Percentiles rank a stretch among this genome's conserved stretches.
Conservation (phyloP, 2,888 invertebrate genomes). For the Strigamia transsilvanica region DNA sequence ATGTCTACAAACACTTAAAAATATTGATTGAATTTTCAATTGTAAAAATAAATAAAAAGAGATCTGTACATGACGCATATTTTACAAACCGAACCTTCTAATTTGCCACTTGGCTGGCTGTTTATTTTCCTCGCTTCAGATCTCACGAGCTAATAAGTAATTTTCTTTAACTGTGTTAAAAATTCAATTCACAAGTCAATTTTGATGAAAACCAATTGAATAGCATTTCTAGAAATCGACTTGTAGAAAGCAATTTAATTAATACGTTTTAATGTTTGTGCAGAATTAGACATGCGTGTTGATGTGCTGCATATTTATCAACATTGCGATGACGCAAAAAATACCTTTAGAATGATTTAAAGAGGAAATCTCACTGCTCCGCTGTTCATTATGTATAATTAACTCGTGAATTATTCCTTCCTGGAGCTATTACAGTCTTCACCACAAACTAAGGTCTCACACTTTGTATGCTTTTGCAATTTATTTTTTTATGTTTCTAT, state of each 20-base stretch:
- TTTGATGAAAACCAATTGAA: neutral
- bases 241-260: conserved; percentile 9
- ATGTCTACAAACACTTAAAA: neutral
- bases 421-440: conserved; percentile 32
- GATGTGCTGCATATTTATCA: conserved; percentile 29
- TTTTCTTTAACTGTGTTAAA: conserved; percentile 37
- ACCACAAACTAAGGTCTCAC: conserved; percentile 17
- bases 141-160: conserved; percentile 15
- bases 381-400: conserved; percentile 37
- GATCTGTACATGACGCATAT: conserved; percentile 17
- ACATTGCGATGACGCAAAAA: conserved; percentile 25
- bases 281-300: conserved; percentile 23
- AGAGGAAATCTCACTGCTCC: conserved; percentile 41
- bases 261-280: neutral
- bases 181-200: conserved; percentile 33
- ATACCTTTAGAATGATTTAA: conserved; percentile 41
- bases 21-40: conserved; percentile 10
- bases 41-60: neutral
- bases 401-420: conserved; percentile 36
- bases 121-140: conserved; percentile 15
- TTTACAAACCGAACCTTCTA: neutral
- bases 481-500: neutral
- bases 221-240: neutral
- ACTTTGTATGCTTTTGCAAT: conserved; percentile 31
- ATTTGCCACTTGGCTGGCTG: conserved; percentile 21